These are phyloP conservation scores for Indicator indicator DNA, from an alignment of 2,113 vertebrate species.

Conservation along the genomic window DNA sequence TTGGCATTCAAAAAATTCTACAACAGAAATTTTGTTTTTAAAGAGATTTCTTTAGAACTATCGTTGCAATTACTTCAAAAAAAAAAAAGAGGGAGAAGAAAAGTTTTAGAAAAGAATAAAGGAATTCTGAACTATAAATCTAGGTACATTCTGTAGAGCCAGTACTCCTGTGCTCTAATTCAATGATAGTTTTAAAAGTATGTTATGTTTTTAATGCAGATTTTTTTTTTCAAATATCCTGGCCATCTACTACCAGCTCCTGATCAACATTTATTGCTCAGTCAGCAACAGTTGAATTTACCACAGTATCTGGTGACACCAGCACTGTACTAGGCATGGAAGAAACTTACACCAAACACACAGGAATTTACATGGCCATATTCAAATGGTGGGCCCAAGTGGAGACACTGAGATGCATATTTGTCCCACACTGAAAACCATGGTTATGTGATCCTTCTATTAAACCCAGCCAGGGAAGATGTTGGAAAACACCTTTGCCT, in stretches of 20 bases:
- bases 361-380: neutral
- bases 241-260: neutral
- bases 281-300: neutral
- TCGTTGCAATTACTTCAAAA: neutral
- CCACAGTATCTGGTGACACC: neutral
- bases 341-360: neutral
- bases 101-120: neutral
- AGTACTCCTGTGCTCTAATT: neutral
- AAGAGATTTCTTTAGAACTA: neutral
- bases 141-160: neutral
- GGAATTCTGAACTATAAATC: neutral
- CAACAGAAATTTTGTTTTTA: constrained; percentile 22
- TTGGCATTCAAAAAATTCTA: constrained; percentile 46
- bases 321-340: neutral
- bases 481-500: neutral
- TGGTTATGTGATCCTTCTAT: neutral
- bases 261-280: neutral
- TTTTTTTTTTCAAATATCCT: neutral
- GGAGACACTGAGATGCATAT: neutral
- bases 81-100: too few species aligned
- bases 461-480: neutral
- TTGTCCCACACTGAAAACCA: neutral
- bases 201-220: neutral
- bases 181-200: neutral
- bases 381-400: neutral